Evolutionary conservation across 2,797 vertebrate species (phyloP).

Genomic region (Girardinus metallicus): DNA sequence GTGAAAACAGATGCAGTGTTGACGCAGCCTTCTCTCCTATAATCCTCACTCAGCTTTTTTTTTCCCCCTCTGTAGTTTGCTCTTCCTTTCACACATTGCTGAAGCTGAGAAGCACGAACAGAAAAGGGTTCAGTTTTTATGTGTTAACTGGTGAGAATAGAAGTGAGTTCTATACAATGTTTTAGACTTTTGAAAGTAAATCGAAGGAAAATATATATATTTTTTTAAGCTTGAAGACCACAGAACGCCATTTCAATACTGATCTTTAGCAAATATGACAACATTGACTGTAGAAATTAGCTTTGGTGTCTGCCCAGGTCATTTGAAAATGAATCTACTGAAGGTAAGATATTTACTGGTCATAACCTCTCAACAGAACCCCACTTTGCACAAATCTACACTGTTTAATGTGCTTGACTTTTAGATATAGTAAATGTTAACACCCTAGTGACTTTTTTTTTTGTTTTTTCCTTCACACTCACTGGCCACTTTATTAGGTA

Average conservation of each 20-base stretch:
- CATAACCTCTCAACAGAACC: not conserved
- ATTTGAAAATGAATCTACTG: not conserved
- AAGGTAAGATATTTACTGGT: not conserved
- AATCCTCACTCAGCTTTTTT: constrained; percentile 13
- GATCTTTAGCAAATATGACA: not conserved
- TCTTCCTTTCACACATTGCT: constrained; percentile 8
- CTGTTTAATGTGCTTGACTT: not conserved
- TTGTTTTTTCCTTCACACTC: not conserved
- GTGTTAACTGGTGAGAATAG: not conserved
- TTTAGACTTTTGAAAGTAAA: not conserved
- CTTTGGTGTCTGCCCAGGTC: not conserved
- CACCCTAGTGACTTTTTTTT: not conserved
- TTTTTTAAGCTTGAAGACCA: not conserved
- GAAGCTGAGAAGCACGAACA: not conserved
- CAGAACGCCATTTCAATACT: not conserved
- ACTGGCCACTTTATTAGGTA: not conserved
- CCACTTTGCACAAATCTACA: not conserved
- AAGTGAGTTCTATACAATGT: not conserved
- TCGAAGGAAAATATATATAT: not conserved
- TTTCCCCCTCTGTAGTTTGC: constrained; percentile 1
- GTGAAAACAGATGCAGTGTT: constrained; percentile 57
- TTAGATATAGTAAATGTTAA: not conserved
- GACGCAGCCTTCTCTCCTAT: constrained; percentile 31
- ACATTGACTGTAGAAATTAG: not conserved
- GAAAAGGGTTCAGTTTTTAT: not conserved